These are phyloP conservation scores for Halesus radiatus DNA, from an alignment of 1,140 invertebrate genomes.

Conservation along the genomic window DNA sequence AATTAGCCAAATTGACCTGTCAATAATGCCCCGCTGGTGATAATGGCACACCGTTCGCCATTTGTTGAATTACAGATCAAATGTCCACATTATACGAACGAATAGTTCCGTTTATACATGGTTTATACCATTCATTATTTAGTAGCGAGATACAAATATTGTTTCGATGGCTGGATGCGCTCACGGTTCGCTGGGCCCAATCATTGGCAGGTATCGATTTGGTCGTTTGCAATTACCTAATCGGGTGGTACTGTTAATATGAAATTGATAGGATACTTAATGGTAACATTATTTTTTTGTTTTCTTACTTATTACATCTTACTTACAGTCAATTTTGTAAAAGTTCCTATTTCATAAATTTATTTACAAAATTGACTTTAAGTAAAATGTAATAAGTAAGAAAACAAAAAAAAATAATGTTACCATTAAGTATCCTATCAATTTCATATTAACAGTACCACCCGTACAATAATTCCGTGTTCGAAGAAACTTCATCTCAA, in stretches of 20 bases:
- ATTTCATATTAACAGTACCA: background rate
- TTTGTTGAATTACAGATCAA: constrained; percentile 27
- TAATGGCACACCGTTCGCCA: constrained; percentile 13
- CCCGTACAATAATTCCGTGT: no score
- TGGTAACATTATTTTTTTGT: no score
- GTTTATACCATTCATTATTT: background rate
- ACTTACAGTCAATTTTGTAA: no score
- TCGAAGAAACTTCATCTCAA: no score
- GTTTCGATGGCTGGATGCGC: no score
- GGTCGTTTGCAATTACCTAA: background rate
- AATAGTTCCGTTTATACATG: constrained; percentile 22
- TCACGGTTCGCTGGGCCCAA: no score
- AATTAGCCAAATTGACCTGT: constrained; percentile 21
- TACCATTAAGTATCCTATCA: background rate
- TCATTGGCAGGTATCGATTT: no score
- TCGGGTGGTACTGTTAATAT: background rate
- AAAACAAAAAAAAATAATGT: no score
- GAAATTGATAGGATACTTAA: background rate
- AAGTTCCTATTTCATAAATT: no score
- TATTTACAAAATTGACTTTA: no score
- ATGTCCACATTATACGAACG: constrained; percentile 6
- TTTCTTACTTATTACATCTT: no score
- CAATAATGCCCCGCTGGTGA: constrained; percentile 9
- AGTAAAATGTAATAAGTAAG: no score
- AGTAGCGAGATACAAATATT: constrained; percentile 17